Percentiles rank a stretch among this genome's conserved stretches.
phyloP scores from a whole-genome alignment of 2,113 vertebrate genomes.

The Pungitius pungitius region DNA sequence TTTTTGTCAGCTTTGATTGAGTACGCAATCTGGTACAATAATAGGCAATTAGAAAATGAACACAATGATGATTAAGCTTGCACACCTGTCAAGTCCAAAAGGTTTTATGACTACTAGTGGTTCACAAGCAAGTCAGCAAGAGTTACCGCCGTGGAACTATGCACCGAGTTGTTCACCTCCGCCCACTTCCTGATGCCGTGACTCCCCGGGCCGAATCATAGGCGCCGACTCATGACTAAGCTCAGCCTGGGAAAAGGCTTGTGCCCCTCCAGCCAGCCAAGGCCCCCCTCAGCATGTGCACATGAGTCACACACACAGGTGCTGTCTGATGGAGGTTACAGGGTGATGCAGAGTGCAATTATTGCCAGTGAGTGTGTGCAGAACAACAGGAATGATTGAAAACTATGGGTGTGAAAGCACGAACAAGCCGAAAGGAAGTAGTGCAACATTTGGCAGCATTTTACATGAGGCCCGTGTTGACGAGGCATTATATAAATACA shows the following conservation, averaged over 20 bases:
- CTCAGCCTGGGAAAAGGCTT: conserved; percentile 27
- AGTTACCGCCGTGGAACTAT: conserved; percentile 12
- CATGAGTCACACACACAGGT: conserved; percentile 64
- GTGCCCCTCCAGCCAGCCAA: conserved; percentile 26
- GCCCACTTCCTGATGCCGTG: conserved; percentile 47
- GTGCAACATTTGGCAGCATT: neutral
- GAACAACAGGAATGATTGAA: neutral
- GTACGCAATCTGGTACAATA: neutral
- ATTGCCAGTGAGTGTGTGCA: conserved; percentile 19
- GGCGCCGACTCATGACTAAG: conserved; percentile 51
- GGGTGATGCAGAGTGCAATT: conserved; percentile 12
- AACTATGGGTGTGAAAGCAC: neutral
- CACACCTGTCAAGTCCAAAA: conserved; percentile 12
- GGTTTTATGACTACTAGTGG: neutral
- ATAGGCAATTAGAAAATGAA: conserved; percentile 27
- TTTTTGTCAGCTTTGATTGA: neutral
- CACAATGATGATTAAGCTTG: conserved; percentile 3
- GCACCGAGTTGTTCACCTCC: conserved; percentile 33
- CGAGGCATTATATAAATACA: neutral
- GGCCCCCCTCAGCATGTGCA: conserved; percentile 19
- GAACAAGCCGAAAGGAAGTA: conserved; percentile 2
- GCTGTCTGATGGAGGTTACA: conserved; percentile 38
- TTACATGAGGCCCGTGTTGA: neutral
- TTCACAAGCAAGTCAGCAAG: conserved; percentile 28
- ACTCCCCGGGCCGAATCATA: neutral